Conservation (phyloP, 2,888 invertebrate genomes). For the Microchrysa polita region DNA sequence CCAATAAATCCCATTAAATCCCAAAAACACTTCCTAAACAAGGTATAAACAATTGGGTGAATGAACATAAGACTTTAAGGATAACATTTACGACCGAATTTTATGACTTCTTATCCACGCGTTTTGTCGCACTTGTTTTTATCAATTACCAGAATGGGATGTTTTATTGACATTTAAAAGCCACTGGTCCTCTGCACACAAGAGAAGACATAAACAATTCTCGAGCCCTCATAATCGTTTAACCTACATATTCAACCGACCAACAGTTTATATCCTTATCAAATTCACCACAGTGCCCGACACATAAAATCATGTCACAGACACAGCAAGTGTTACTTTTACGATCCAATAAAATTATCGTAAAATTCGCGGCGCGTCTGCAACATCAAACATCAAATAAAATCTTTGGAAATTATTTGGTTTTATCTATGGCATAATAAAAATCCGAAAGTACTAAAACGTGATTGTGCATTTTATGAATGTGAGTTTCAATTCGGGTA, state of each 20-base stretch:
- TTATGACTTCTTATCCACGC: constrained; percentile 41
- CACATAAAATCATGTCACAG: constrained; percentile 46
- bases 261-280: constrained; percentile 24
- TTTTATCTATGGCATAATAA: constrained; percentile 29
- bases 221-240: constrained; percentile 5
- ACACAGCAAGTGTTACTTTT: constrained; percentile 47
- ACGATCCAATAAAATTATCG: constrained; percentile 48
- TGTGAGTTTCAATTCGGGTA: neutral
- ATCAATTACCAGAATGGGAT: constrained; percentile 35
- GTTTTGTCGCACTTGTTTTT: constrained; percentile 23
- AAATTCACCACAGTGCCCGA: constrained; percentile 42
- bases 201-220: constrained; percentile 25
- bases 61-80: neutral
- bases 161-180: constrained; percentile 44
- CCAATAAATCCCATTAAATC: neutral
- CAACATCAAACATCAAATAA: constrained; percentile 18
- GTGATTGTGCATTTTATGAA: constrained; percentile 20
- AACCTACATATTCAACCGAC: constrained; percentile 6
- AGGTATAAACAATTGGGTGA: neutral
- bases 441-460: constrained; percentile 32
- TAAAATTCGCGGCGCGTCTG: constrained; percentile 32
- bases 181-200: constrained; percentile 21
- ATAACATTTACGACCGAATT: constrained; percentile 40
- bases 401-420: constrained; percentile 37
- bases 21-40: neutral